Evolutionary conservation across 2,797 vertebrate genomes (phyloP).

Genomic region (Lithobates pipiens): DNA sequence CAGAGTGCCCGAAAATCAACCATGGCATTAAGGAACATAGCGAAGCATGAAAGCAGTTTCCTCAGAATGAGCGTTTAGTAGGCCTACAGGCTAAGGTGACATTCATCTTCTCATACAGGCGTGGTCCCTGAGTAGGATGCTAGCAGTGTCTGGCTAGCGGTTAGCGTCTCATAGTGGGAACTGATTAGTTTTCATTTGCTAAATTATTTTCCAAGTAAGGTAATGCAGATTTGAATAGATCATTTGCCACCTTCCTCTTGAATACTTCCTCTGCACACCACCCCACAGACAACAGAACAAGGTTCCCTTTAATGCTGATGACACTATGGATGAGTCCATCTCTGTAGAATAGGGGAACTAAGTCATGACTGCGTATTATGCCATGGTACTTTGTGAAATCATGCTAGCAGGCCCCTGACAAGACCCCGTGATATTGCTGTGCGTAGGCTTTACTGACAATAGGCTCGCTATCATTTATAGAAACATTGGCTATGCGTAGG

Average conservation of each 20-base stretch:
- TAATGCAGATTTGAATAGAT: not conserved
- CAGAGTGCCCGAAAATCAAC: not conserved
- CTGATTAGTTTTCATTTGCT: not conserved
- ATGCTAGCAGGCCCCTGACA: not conserved
- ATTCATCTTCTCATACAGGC: conserved; percentile 27
- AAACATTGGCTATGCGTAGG: not conserved
- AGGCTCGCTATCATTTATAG: not conserved
- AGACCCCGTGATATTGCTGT: not conserved
- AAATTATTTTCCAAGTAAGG: not conserved
- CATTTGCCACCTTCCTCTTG: not conserved
- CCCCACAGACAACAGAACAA: not conserved
- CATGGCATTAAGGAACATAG: not conserved
- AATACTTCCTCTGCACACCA: not conserved
- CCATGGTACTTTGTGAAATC: not conserved
- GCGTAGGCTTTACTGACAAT: conserved; percentile 3
- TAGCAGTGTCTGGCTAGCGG: not conserved
- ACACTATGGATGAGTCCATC: not conserved
- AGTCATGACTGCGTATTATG: not conserved
- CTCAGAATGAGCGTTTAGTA: not conserved
- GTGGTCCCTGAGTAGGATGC: conserved; percentile 17
- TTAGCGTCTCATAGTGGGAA: not conserved
- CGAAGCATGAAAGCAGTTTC: not conserved
- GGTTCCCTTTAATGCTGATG: not conserved
- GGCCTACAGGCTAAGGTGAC: conserved; percentile 21
- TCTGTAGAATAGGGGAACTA: not conserved